Evolutionary conservation across 92 coral and sea anemone genomes (phyloP).

Genomic region (Umimayanthus kanabou): DNA sequence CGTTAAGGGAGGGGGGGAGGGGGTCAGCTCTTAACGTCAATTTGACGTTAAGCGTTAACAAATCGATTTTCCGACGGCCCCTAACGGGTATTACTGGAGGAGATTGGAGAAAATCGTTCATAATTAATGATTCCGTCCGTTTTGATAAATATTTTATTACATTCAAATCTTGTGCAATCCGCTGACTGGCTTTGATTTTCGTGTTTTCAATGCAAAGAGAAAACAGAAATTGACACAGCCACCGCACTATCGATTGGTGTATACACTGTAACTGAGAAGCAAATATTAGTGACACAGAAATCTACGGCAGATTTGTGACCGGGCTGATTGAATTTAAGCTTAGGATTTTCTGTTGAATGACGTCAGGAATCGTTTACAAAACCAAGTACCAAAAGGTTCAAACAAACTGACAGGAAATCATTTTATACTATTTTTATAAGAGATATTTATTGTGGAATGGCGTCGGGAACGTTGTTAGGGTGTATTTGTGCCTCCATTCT

Average conservation of each 20-base stretch:
- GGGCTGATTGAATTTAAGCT: background rate
- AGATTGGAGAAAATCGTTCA: constrained; percentile 17
- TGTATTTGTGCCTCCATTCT: background rate
- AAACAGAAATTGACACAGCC: background rate
- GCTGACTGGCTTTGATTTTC: constrained; percentile 6
- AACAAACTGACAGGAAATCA: constrained; percentile 10
- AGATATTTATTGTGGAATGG: constrained; percentile 20
- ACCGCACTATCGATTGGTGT: background rate
- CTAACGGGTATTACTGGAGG: constrained; percentile 29
- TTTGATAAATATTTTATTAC: constrained; percentile 20
- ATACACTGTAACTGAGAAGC: background rate
- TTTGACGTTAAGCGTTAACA: too few relatives aligned
- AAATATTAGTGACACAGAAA: background rate
- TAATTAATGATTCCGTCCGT: background rate
- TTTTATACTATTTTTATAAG: constrained; percentile 7
- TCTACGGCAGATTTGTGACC: background rate
- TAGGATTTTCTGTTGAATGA: constrained; percentile 1
- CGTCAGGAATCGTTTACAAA: constrained; percentile 31
- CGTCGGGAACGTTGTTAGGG: constrained; percentile 25
- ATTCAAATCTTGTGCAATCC: constrained; percentile 1
- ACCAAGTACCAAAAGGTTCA: background rate
- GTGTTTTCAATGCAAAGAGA: background rate
- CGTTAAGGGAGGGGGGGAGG: too few relatives aligned
- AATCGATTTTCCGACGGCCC: too few relatives aligned
- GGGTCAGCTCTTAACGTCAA: too few relatives aligned